Conservation (phyloP, 2,797 vertebrate species). For the Chiloscyllium punctatum region DNA sequence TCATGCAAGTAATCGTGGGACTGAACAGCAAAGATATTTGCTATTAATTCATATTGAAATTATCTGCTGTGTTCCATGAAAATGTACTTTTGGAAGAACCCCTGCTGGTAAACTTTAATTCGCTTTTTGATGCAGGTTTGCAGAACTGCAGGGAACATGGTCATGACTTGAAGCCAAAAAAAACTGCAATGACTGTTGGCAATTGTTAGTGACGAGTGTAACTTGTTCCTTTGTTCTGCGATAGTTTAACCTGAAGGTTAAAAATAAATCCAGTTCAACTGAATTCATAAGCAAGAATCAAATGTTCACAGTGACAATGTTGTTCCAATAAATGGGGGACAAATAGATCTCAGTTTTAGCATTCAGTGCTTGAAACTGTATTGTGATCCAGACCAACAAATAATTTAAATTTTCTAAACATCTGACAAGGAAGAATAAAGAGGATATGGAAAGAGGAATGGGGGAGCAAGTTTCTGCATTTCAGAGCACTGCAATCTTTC, state of each 20-base stretch:
- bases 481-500: too few species aligned
- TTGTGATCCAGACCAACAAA: too few species aligned
- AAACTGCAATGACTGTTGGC: not conserved
- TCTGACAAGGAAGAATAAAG: too few species aligned
- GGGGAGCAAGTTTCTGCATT: too few species aligned
- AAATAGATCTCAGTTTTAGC: not conserved
- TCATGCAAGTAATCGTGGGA: not conserved
- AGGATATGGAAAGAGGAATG: too few species aligned
- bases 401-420: too few species aligned
- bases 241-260: not conserved
- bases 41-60: conserved; percentile 27
- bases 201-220: not conserved
- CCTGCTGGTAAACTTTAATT: conserved; percentile 30
- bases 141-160: not conserved
- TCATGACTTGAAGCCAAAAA: not conserved
- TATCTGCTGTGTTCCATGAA: conserved; percentile 36
- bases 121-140: not conserved
- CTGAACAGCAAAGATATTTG: conserved; percentile 33
- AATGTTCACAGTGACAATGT: not conserved
- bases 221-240: not conserved
- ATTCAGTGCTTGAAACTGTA: not conserved
- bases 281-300: not conserved
- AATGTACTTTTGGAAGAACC: conserved; percentile 22
- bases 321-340: not conserved
- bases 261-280: not conserved